phyloP scores from a whole-genome alignment of 2,888 invertebrate species.

The Fragum sueziense region DNA sequence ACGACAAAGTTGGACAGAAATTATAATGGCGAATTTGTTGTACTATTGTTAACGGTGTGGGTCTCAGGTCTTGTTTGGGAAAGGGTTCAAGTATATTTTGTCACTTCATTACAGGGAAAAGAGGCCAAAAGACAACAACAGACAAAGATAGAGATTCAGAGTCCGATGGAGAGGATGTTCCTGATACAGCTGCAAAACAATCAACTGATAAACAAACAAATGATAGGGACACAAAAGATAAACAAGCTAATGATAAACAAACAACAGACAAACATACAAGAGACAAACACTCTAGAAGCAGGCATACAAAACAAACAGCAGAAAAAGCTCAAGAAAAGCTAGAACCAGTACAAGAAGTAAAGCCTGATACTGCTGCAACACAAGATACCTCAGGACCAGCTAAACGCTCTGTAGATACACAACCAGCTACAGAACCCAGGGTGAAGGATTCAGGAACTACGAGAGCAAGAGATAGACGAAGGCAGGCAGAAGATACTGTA shows the following conservation, averaged over 20 bases:
- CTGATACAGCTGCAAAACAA: background rate
- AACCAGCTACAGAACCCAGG: background rate
- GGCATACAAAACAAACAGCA: background rate
- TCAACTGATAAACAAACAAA: background rate
- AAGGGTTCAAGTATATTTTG: too few species aligned
- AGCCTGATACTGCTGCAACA: background rate
- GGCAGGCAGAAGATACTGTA: background rate
- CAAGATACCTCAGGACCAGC: background rate
- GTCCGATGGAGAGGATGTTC: background rate
- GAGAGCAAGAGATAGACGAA: background rate
- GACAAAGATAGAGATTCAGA: constrained; percentile 3
- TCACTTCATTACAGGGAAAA: background rate
- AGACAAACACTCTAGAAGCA: background rate
- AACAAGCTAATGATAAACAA: background rate
- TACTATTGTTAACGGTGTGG: too few species aligned
- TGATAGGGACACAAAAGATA: background rate
- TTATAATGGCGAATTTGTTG: too few species aligned
- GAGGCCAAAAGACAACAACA: background rate
- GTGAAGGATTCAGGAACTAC: background rate
- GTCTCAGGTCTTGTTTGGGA: too few species aligned
- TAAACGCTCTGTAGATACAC: background rate
- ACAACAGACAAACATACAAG: background rate
- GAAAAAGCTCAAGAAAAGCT: background rate
- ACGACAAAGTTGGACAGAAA: too few species aligned
- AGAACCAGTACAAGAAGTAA: background rate